Evolutionary conservation across 2,888 invertebrate genomes (phyloP), one percentile per base, ranked within the genome.

Genomic region (Nowickia ferox): DNA sequence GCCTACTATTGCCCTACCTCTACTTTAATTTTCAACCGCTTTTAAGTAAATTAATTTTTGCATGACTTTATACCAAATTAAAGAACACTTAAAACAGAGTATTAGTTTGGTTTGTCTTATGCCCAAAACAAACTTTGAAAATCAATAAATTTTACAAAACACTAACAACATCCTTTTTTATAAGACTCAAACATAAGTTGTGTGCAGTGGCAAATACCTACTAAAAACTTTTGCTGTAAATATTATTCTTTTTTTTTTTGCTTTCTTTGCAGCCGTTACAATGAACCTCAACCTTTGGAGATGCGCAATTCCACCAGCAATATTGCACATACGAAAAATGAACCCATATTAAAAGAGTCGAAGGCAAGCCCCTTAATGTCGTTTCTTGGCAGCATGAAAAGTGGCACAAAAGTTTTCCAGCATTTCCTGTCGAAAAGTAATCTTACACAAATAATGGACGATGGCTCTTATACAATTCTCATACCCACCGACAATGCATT

Each of bases 401-500:
- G 94, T 86, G 95, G 95, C 81, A 95, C 95, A 80, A 93, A 95
- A 90, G 95, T 95, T 71, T 95, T 95, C 90, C 94, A 95, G 89
- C 95, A 95, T 90, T 95, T 95, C 89, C 92, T 95, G 86, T 93
- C 94, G 44, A 93, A 94, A 89, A 95, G 95, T 87, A 95, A 95
- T 91, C 94, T 95, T 66, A 94, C 94, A 63, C 93, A 94, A 89
- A 92, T 95, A 87, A 93, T 93, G 90, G 94, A 94, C 89, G 92
- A 93, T 84, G 91, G 93, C 88, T 94, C 94, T 87, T 95, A 95
- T 89, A 95, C 95, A 46, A 94, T 95, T 15, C 93, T 95, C 86
- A 94, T 95, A 87, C 95, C 95, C 74, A 94, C 94, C 77, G 95
- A 95, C 90, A 94, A 94, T 90, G 95, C 95, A 82, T 95, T 95